phyloP scores from a whole-genome alignment of 2,888 invertebrate species.

The Cantharis nigra region DNA sequence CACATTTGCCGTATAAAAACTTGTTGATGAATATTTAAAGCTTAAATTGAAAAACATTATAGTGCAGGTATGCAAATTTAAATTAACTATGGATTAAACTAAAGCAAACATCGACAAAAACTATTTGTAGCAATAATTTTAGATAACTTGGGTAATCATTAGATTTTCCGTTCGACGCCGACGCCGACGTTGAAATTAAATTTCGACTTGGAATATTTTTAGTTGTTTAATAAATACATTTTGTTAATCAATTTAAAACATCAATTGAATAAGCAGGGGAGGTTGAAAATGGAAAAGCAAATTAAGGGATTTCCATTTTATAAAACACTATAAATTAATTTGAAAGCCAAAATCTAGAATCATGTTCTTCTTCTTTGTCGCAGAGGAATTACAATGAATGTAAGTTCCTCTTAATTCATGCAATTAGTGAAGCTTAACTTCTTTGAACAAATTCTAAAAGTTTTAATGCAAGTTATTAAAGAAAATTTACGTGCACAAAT shows the following conservation, averaged over 20 bases:
- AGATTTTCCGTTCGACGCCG: background rate
- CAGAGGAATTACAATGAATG: constrained; percentile 55
- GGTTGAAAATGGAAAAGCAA: background rate
- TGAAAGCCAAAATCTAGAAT: constrained; percentile 37
- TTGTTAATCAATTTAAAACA: background rate
- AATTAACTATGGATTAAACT: background rate
- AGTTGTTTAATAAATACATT: background rate
- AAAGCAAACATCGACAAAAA: background rate
- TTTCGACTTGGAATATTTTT: background rate
- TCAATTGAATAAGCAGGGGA: background rate
- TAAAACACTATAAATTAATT: constrained; percentile 49
- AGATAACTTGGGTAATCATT: background rate
- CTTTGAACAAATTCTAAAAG: constrained; percentile 52
- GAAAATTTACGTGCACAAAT: constrained; percentile 50
- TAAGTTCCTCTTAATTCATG: constrained; percentile 54
- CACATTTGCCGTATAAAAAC: background rate
- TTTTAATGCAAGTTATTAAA: constrained; percentile 56
- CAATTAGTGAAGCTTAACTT: constrained; percentile 55
- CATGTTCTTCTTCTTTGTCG: constrained; percentile 40
- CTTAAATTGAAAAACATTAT: background rate
- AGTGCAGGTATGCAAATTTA: background rate
- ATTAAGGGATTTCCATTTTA: constrained; percentile 17
- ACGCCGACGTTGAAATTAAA: background rate
- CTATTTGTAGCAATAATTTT: background rate
- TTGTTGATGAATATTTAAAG: background rate